Percentiles rank a stretch among this genome's conserved stretches.
Conservation (phyloP, 2,888 invertebrate species). For the Nasonovia ribisnigri region DNA sequence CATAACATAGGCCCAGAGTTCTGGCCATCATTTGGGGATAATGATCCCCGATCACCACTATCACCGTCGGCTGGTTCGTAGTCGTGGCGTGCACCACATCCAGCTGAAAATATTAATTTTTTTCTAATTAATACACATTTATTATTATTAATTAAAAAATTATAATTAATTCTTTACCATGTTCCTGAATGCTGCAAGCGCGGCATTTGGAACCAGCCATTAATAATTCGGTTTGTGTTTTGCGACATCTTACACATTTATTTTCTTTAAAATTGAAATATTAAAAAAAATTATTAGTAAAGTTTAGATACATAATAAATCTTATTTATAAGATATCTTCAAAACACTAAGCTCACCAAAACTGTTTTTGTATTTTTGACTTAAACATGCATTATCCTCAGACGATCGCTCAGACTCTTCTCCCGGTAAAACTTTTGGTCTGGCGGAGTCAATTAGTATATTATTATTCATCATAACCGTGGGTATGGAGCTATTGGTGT, state of each 20-base stretch:
- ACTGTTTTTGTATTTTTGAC: constrained; percentile 50
- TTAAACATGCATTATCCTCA: constrained; percentile 37
- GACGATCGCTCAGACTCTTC: constrained; percentile 63
- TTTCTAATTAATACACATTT: constrained; percentile 6
- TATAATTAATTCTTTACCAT: constrained; percentile 20
- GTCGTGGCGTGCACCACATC: constrained; percentile 62
- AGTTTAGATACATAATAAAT: neutral
- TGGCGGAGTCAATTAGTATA: constrained; percentile 55
- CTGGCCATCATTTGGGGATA: constrained; percentile 75
- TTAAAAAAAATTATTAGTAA: neutral
- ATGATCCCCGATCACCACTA: constrained; percentile 69
- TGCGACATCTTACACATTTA: constrained; percentile 51
- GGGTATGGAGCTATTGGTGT: constrained; percentile 55
- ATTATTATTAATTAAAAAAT: constrained; percentile 2
- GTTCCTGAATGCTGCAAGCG: constrained; percentile 50
- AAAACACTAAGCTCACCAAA: constrained; percentile 23
- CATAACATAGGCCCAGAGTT: constrained; percentile 78
- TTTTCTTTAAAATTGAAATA: constrained; percentile 45
- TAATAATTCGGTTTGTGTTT: constrained; percentile 48
- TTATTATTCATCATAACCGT: constrained; percentile 63
- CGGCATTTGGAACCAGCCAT: constrained; percentile 50
- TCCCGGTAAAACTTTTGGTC: constrained; percentile 61
- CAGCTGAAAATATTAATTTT: constrained; percentile 67
- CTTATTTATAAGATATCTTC: neutral
- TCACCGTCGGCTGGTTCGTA: constrained; percentile 55